Conservation (phyloP, 2,888 invertebrate genomes). For the Euproctis similis region DNA sequence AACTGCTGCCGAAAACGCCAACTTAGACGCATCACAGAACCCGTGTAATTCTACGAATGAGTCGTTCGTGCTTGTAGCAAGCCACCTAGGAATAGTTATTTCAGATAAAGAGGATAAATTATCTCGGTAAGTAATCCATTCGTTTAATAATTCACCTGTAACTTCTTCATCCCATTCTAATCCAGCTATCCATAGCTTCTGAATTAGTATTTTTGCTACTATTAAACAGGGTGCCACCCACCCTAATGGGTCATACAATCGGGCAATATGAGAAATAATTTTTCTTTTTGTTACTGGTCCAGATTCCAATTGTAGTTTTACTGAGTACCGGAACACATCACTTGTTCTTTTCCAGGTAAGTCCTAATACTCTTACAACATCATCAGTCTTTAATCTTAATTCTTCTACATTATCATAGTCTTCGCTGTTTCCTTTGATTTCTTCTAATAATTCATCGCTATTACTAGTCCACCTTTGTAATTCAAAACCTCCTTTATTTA, state of each 20-base stretch:
- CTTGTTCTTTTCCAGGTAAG: constrained; percentile 2
- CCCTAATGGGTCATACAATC: constrained; percentile 11
- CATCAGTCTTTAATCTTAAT: constrained; percentile 16
- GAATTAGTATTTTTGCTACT: constrained; percentile 5
- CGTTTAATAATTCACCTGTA: constrained; percentile 5
- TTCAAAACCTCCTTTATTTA: constrained; percentile 4
- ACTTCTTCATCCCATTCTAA: constrained; percentile 8
- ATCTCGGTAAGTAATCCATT: constrained; percentile 15
- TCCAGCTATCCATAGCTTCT: constrained; percentile 7
- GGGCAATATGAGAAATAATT: constrained; percentile 19
- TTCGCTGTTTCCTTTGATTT: neutral
- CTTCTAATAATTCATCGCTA: too few species aligned
- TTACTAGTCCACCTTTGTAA: constrained; percentile 8
- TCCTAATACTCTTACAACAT: constrained; percentile 10
- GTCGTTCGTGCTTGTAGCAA: neutral
- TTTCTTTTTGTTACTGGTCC: constrained; percentile 13
- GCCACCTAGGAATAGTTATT: constrained; percentile 14
- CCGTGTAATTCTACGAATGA: constrained; percentile 1
- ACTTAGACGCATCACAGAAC: constrained; percentile 1
- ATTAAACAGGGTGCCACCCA: constrained; percentile 6
- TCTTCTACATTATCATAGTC: too few species aligned
- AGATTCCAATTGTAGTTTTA: constrained; percentile 10
- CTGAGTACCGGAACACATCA: constrained; percentile 14
- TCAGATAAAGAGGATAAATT: constrained; percentile 5
- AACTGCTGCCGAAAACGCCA: constrained; percentile 1